Conservation (phyloP, 2,113 vertebrate species). For the Lynx canadensis region DNA sequence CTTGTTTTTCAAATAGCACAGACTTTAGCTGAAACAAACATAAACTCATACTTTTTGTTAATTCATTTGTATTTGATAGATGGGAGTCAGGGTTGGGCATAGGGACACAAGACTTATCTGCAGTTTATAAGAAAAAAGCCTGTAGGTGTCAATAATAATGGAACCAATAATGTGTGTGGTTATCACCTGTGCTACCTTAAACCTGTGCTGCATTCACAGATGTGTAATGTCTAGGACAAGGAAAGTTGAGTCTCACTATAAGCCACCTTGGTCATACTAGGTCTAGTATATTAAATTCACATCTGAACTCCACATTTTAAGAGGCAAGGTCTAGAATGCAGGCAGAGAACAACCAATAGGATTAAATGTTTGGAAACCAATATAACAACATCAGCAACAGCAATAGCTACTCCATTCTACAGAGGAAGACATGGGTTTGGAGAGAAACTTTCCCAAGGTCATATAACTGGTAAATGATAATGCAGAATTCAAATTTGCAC, state of each 20-base stretch:
- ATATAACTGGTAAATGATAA: background rate
- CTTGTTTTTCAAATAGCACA: background rate
- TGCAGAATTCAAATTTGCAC: background rate
- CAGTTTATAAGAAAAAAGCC: background rate
- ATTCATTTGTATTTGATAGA: background rate
- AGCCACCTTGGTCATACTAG: background rate
- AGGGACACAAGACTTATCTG: background rate
- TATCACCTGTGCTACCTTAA: background rate
- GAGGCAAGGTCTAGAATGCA: background rate
- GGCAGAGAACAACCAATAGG: background rate
- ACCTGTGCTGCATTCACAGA: background rate
- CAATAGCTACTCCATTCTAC: background rate
- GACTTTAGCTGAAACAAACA: background rate
- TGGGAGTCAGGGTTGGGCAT: background rate
- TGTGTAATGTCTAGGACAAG: background rate
- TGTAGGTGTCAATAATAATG: background rate
- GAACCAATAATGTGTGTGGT: background rate
- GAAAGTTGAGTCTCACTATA: background rate
- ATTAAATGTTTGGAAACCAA: background rate
- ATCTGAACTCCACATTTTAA: slow-evolving; percentile 15
- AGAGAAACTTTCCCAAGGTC: background rate
- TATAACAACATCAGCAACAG: background rate
- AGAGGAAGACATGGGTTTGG: background rate
- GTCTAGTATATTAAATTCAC: background rate
- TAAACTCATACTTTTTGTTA: background rate